phyloP scores from a whole-genome alignment of 2,797 vertebrate species.

The Anabacerthia variegaticeps region DNA sequence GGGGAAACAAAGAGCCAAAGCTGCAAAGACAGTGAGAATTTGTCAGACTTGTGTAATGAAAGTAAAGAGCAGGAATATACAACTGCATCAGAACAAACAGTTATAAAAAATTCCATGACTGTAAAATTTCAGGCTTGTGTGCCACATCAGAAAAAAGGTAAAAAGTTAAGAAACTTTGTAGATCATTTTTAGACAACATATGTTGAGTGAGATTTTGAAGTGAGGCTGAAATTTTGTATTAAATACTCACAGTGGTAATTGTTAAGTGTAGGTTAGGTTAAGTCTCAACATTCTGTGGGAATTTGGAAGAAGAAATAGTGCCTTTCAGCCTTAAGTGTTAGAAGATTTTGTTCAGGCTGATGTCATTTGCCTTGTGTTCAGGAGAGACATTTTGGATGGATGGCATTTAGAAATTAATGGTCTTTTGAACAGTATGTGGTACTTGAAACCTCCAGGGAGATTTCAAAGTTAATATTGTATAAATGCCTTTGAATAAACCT shows the following conservation, averaged over 20 bases:
- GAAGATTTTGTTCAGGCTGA: neutral
- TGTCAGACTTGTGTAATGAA: neutral
- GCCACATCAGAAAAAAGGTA: neutral
- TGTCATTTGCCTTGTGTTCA: neutral
- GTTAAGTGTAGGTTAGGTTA: neutral
- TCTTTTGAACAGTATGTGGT: neutral
- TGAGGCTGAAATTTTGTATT: neutral
- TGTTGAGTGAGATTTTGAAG: neutral
- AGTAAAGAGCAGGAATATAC: neutral
- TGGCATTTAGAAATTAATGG: conserved; percentile 21
- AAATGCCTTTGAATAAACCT: conserved; percentile 16
- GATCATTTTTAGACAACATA: neutral
- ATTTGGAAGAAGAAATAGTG: neutral
- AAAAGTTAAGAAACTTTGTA: neutral
- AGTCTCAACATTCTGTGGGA: neutral
- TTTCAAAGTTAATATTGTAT: conserved; percentile 25
- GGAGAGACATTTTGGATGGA: neutral
- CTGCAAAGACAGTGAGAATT: neutral
- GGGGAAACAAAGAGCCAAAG: neutral
- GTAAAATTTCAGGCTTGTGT: neutral
- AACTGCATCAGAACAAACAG: neutral
- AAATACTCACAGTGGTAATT: neutral
- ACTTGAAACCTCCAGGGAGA: conserved; percentile 6
- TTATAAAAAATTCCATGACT: neutral
- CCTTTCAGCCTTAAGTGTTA: neutral